Conservation (phyloP, 2,888 invertebrate species). For the Yponomeuta cagnagella region DNA sequence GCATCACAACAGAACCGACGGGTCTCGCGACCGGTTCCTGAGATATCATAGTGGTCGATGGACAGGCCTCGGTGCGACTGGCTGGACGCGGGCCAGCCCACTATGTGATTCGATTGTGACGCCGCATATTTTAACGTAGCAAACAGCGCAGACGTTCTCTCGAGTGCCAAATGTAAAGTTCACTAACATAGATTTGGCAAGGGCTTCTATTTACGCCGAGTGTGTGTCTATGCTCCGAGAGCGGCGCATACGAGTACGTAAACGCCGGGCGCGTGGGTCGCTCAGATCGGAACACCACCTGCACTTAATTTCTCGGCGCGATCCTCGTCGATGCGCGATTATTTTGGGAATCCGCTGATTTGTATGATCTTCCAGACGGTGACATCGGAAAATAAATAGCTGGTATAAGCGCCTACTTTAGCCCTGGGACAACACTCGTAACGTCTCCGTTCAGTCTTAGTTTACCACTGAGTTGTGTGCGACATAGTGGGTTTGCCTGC, state of each 20-base stretch:
- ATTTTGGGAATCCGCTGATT: too few relatives aligned
- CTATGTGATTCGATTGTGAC: slow-evolving; percentile 68
- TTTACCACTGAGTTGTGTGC: not conserved
- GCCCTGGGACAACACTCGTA: not conserved
- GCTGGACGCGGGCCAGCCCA: slow-evolving; percentile 61
- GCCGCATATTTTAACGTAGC: slow-evolving; percentile 74
- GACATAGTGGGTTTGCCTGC: not conserved
- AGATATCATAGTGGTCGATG: slow-evolving; percentile 15
- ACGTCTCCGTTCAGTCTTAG: not conserved
- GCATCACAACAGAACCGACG: not conserved
- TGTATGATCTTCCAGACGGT: too few relatives aligned
- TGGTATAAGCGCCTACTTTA: not conserved
- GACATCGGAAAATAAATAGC: not conserved
- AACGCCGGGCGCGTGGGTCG: not conserved
- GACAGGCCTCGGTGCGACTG: slow-evolving; percentile 15
- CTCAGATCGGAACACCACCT: not conserved
- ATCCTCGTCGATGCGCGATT: too few relatives aligned
- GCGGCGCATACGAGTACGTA: slow-evolving; percentile 20
- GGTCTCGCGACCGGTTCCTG: not conserved
- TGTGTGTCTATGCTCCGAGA: slow-evolving; percentile 46
- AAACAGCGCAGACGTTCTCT: slow-evolving; percentile 60
- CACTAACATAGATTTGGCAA: slow-evolving; percentile 73
- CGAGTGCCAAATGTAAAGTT: slow-evolving; percentile 73
- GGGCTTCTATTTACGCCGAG: slow-evolving; percentile 57
- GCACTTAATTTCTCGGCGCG: too few relatives aligned